A percentile compares a stretch with the other conserved stretches of the same genome.
Evolutionary conservation across 2,797 vertebrate genomes (phyloP).

Genomic region (Lemur catta): DNA sequence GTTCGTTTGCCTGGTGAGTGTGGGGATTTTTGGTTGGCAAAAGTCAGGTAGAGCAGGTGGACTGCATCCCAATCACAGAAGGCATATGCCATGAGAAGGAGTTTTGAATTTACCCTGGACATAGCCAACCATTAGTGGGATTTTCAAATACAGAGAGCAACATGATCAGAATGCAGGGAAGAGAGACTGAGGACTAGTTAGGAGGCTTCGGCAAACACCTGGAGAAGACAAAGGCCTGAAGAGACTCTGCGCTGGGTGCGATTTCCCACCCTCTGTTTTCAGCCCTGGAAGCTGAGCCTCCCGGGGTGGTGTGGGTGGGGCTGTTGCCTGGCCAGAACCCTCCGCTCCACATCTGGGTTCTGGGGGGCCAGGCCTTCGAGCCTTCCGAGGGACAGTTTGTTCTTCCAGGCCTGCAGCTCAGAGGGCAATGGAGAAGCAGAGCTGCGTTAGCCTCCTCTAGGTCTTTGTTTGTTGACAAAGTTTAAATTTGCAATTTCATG

Average conservation of each 20-base stretch:
- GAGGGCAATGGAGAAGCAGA: background rate
- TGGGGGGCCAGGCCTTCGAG: background rate
- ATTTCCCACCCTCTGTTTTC: background rate
- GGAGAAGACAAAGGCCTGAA: background rate
- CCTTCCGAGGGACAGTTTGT: background rate
- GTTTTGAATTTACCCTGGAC: background rate
- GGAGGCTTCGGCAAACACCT: background rate
- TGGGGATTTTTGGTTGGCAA: background rate
- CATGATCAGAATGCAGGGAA: background rate
- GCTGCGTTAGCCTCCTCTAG: background rate
- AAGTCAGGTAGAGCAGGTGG: background rate
- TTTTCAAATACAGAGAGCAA: background rate
- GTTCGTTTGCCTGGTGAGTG: background rate
- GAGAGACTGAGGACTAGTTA: background rate
- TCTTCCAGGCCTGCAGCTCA: background rate
- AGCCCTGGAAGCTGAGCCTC: background rate
- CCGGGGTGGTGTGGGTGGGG: rapidly evolving
- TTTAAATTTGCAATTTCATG: constrained; percentile 79
- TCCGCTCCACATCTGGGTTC: background rate
- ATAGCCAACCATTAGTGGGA: background rate
- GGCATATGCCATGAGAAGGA: background rate
- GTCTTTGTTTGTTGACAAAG: constrained; percentile 76
- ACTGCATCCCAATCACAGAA: background rate
- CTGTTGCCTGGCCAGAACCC: background rate
- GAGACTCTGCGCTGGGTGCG: background rate